Evolutionary conservation across 2,888 invertebrate species (phyloP), one percentile per base, ranked within the genome.

Genomic region (Stenoptilia bipunctidactyla): DNA sequence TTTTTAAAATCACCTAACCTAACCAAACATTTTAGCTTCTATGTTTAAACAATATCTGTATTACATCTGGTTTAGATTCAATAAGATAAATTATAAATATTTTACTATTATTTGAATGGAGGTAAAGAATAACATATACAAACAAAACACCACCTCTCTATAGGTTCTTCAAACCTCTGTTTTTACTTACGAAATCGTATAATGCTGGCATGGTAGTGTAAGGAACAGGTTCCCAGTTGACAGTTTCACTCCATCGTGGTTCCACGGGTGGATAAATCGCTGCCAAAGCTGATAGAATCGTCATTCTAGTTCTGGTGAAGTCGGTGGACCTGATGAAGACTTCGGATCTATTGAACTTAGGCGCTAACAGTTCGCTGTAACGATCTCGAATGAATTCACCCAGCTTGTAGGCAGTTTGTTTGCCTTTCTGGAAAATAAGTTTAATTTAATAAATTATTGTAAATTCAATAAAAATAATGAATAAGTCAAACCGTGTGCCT

Each of bases 221-320:
- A 6, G 51, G 49, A 1, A 47, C 43, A 1, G 51, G 51, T 6
- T 39, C 39, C 49, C 51, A 51, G 15, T 48, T 42, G 9, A 51
- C 34, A 2, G 38, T 34, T 0, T 41, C 20, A 10, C 43, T 47
- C 47, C 48, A 48, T 8, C 38, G 20, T 5, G 20, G 20, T 20
- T 20, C 20, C 4, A 15, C 13, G 2, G 46, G 40, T 1, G 40
- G 45, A 15, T 50, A 50, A 10, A 41, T 36, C 0, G 41, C 49
- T 0, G 46, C 40, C 45, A 50, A 37, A 13, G 45, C 47, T 2
- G 45, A 34, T 9, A 50, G 43, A 1, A 45, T 38, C 0, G 49
- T 45, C 49, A 50, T 50, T 39, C 47, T 47, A 13, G 49, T 30
- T n/a, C 49, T 42, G 1, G 45, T 46, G 35, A 41, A 43, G 39